Conservation (phyloP, 2,113 vertebrate species). For the Amazona vittata region DNA sequence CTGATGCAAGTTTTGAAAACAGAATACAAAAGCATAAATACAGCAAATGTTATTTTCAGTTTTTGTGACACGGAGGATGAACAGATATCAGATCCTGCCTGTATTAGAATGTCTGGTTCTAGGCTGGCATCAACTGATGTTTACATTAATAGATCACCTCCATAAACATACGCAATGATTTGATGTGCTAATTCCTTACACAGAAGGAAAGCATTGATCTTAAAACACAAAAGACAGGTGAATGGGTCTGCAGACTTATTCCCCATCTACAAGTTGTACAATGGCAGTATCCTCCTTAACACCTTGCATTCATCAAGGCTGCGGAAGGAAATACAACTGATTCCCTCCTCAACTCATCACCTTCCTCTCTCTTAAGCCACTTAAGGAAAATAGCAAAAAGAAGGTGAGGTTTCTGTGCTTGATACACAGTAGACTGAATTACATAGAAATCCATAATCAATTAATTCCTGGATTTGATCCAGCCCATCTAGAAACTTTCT, state of each 20-base stretch:
- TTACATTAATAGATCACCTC: not conserved
- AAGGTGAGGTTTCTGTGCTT: not conserved
- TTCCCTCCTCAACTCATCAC: not conserved
- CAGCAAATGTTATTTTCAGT: not conserved
- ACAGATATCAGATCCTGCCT: not conserved
- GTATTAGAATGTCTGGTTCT: not conserved
- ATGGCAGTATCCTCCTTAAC: not conserved
- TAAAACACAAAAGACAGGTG: not conserved
- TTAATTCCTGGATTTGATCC: not conserved
- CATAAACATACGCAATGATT: not conserved
- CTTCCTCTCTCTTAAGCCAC: not conserved
- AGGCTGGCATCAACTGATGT: not conserved
- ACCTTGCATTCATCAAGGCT: not conserved
- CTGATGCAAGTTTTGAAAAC: not conserved
- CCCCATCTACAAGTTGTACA: not conserved
- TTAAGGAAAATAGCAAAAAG: not conserved
- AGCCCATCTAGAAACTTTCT: not conserved
- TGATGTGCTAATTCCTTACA: not conserved
- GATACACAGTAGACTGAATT: not conserved
- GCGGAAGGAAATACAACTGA: not conserved
- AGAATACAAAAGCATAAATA: not conserved
- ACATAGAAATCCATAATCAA: not conserved
- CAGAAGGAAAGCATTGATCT: not conserved
- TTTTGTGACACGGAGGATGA: not conserved
- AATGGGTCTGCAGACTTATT: not conserved